Base-by-base conservation (phyloP, 2,888 invertebrate species). In the Drepana falcataria region DNA sequence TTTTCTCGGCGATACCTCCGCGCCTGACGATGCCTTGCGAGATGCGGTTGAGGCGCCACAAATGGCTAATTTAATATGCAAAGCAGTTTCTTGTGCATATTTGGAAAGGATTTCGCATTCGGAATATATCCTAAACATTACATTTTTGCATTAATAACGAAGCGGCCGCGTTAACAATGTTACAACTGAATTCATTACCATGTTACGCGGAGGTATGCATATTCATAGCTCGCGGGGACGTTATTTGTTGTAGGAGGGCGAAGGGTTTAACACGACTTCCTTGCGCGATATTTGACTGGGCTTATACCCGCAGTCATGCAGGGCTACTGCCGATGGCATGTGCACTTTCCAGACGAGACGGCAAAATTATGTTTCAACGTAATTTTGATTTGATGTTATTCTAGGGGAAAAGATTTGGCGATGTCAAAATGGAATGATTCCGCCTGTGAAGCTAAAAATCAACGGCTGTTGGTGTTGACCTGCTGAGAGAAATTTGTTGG, bases 61-160 rank as follows among this genome's bases (percentile, higher is more conserved):
- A 57, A 54, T 53, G 55, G 53, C 56, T 62, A 58, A 64, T 64
- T 61, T 61, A 60, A 59, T 61, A 64, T 64, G 64, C 59, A 62
- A 62, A 62, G 51, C 61, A 56, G 59, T 58, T 58, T 52, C 59
- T 57, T 49, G 53, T 47, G 51, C 53, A 41, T 59, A 55, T 59
- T 51, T 51, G 51, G 40, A 59, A 56, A 55, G 54, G 52, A 48
- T 52, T 21, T 51, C 47, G 51, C 47, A 56, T 55, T 55, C 49
- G 52, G 47, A 9, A 41, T 53, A 35, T 53, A 52, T 52, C n/a
- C 51, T 48, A 52, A 47, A 51, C 53, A 48, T 53, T 44, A 35
- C 47, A 35, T 59, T 66, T 67, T 69, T 69, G 51, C 51, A 51
- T 51, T 51, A 41, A 40, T 51, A 51, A 51, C 35, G 51, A 51